phyloP scores from a whole-genome alignment of 1,140 invertebrate genomes.

The Rhagoletis zephyria region DNA sequence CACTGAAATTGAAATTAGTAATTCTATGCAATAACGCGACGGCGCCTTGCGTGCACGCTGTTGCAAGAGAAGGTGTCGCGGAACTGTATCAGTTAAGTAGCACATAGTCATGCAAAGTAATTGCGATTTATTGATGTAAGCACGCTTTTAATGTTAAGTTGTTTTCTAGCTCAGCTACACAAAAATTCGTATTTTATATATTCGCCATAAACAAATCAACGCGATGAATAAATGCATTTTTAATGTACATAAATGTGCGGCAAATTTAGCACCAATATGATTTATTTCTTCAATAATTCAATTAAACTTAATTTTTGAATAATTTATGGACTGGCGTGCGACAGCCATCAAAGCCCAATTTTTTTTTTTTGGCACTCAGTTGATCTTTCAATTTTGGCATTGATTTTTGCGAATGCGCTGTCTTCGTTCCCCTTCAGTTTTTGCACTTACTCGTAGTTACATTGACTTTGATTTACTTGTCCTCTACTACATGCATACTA shows the following conservation, averaged over 20 bases:
- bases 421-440: background rate
- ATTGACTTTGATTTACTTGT: slow-evolving; percentile 19
- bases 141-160: background rate
- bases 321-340: background rate
- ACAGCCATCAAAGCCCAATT: background rate
- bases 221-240: background rate
- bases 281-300: slow-evolving; percentile 7
- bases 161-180: no score
- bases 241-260: background rate
- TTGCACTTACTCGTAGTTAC: background rate
- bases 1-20: background rate
- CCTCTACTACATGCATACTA: background rate
- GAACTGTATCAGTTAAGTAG: background rate
- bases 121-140: background rate
- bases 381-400: background rate
- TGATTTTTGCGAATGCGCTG: background rate
- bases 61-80: no score
- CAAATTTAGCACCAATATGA: background rate
- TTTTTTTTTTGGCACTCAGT: background rate
- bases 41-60: no score
- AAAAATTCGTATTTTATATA: background rate
- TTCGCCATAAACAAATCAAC: background rate
- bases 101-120: background rate
- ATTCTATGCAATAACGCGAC: no score
- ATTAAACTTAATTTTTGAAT: background rate